Base-by-base conservation (phyloP, 2,888 invertebrate species). In the Epirrita christyi region DNA sequence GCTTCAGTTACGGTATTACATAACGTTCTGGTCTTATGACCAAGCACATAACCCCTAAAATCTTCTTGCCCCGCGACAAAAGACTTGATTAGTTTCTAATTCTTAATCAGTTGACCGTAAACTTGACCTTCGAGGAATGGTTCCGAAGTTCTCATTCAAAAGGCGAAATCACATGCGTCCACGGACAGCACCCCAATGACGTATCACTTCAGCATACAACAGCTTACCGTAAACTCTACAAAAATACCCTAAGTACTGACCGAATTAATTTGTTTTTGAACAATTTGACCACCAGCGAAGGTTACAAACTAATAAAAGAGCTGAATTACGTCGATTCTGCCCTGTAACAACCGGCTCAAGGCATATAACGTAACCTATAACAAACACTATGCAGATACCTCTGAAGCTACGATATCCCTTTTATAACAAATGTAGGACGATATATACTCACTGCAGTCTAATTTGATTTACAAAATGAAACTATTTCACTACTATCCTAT, bases 81-180 rank as follows among this genome's bases (percentile, higher is more conserved):
- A 29, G 8, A 42, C 15, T 52, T n/a, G 28, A 32, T 50, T 41
- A 40, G 11, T 44, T 48, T 10, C 44, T 34, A 47, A 55, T 47
- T 53, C 36, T 13, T 54, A 59, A 63, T 61, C 59, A 45, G 42
- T 61, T 69, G 73, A 66, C 79, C 83, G 69, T 86, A 85, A 88
- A 87, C 88, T 90, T 89, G 88, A 88, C 87, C 90, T 88, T 84
- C 74, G 70, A 64, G 60, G 67, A 73, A 73, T 71, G 70, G 64
- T 68, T 68, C 67, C 70, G 67, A 78, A 79, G 76, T 73, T 75
- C 56, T 69, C 72, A 70, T 75, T 72, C 71, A 71, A 75, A 76
- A 68, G 66, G 64, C 66, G 64, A 75, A 81, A 81, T 83, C 85
- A 83, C 86, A 86, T 82, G 84, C 77, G 70, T 72, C 63, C 69